Evolutionary conservation across 2,797 vertebrate genomes (phyloP).

Genomic region (Diceros bicornis): DNA sequence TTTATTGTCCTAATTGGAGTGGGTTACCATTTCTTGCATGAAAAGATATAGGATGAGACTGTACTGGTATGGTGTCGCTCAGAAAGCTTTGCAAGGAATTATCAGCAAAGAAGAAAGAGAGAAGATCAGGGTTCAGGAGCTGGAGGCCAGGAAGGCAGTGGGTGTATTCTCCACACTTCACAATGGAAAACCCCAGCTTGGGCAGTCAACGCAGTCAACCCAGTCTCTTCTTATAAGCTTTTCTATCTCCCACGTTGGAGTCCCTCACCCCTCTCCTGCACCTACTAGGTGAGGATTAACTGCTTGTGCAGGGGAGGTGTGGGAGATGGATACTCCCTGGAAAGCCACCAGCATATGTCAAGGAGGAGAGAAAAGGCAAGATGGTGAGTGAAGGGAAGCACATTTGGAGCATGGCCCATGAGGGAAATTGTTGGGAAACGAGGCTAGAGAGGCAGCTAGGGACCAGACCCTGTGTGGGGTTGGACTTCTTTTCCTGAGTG

Average conservation of each 20-base stretch:
- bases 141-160: background rate
- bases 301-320: no score
- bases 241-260: background rate
- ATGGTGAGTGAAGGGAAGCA: no score
- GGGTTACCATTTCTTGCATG: background rate
- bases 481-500: no score
- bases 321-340: no score
- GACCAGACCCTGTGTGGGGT: no score
- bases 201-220: background rate
- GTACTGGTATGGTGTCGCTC: background rate
- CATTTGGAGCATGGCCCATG: no score
- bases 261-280: accelerated
- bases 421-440: no score
- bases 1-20: background rate
- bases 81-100: background rate
- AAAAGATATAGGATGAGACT: background rate
- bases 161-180: background rate
- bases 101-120: background rate
- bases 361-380: no score
- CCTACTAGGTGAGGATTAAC: no score
- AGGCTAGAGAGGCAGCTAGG: no score
- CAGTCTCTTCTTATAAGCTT: background rate
- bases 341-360: no score
- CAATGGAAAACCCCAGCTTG: background rate
- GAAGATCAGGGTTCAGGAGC: background rate